Base-by-base conservation (phyloP, 2,113 vertebrate genomes). In the Syngnathus typhle region DNA sequence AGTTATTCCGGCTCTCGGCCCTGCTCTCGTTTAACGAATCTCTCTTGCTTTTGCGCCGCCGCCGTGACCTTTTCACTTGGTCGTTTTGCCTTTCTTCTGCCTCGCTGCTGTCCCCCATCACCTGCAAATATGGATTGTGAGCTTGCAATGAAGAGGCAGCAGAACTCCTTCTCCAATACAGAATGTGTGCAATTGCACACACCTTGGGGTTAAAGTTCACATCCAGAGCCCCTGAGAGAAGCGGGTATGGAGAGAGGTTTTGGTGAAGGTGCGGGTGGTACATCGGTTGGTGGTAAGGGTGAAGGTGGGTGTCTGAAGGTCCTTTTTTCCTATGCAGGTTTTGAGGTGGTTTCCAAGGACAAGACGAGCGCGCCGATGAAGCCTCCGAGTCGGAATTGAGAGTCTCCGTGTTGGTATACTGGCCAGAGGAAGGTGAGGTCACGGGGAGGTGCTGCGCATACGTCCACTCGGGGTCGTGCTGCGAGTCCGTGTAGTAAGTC, bases 191-290 rank as follows among this genome's bases (percentile, higher is more conserved):
- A 19, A 3, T 39, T 43, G 8, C 18, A 64, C 27, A 64, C 19
- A 86, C 78, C 85, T 93, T 93, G 10, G 93, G 94, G 79, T 99
- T 98, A 81, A 96, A 96, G 85, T 98, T 98, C 60, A 98, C 90
- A 37, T 99, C 97, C 77, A 98, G 84, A 1, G 92, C 83, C 44
- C 89, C 84, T 16, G 85, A 77, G 13, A 78, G 82, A 36, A 75
- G 61, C 3, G 79, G 74, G 43, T 84, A 80, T 0, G 83, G 67
- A 6, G 84, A 68, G 58, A 72, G 15, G 75, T 83, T 86, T 55
- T 87, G 80, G 21, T 88, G 84, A 2, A 74, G 52, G 38, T 82
- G 75, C 60, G 79, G 82, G 32, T 80, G 85, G 74, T 76, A 79
- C 16, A 74, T 51, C 0, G 78, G 83, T 32, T 80, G 79, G 68